These are phyloP conservation scores for Chromoteleia sp. DNA, from an alignment of 2,888 invertebrate genomes.

Conservation along the genomic window DNA sequence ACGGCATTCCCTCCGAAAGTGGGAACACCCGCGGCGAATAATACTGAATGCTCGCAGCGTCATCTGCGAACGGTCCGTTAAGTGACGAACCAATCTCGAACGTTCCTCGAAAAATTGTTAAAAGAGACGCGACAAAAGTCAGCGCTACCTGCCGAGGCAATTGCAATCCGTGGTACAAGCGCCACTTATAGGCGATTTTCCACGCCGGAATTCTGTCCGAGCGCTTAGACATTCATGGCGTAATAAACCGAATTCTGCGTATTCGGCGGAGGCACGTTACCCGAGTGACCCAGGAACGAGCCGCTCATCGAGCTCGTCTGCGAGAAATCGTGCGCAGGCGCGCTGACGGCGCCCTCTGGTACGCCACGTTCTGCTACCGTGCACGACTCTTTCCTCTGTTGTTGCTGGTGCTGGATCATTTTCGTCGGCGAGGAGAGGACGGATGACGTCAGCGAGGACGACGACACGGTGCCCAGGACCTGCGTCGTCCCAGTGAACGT, in stretches of 20 bases:
- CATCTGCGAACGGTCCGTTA: slow-evolving; percentile 35
- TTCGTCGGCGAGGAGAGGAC: slow-evolving; percentile 82
- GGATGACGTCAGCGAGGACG: slow-evolving; percentile 75
- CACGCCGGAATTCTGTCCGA: slow-evolving; percentile 1
- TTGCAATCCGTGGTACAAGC: too few relatives aligned
- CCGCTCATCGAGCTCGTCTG: slow-evolving; percentile 76
- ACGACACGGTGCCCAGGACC: slow-evolving; percentile 66
- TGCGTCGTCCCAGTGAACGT: slow-evolving; percentile 66
- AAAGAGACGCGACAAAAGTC: not conserved
- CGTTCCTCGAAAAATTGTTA: not conserved
- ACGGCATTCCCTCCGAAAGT: not conserved
- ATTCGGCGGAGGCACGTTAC: slow-evolving; percentile 81
- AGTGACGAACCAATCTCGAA: not conserved
- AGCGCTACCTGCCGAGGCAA: slow-evolving; percentile 1
- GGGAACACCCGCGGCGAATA: slow-evolving; percentile 18
- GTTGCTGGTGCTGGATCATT: slow-evolving; percentile 69
- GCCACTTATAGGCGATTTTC: slow-evolving; percentile 12
- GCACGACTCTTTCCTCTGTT: slow-evolving; percentile 57
- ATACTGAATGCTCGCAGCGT: slow-evolving; percentile 62
- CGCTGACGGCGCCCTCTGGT: slow-evolving; percentile 91
- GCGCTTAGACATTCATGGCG: slow-evolving; percentile 93
- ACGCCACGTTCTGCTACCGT: slow-evolving; percentile 87
- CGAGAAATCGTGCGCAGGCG: slow-evolving; percentile 87
- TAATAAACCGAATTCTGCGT: slow-evolving; percentile 88
- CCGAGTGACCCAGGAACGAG: slow-evolving; percentile 81